Evolutionary conservation across 2,113 vertebrate species (phyloP).

Genomic region (Delphinapterus leucas): DNA sequence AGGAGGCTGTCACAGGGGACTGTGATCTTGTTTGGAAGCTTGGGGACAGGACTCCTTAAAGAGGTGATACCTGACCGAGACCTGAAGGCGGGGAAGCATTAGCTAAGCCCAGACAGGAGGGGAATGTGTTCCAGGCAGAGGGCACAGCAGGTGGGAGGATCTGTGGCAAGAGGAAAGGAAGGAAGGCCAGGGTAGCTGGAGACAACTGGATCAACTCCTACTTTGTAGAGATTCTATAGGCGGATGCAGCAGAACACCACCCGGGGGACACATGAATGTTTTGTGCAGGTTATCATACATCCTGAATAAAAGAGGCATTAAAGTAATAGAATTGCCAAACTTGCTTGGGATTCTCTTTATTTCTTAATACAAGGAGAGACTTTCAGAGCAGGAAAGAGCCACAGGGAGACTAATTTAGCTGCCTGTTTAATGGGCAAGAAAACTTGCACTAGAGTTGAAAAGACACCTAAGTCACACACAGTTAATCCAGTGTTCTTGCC

Average conservation of each 20-base stretch:
- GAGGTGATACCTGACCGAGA: neutral
- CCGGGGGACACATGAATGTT: neutral
- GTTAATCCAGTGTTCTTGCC: neutral
- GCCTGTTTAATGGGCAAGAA: neutral
- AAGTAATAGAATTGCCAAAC: neutral
- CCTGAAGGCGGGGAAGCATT: neutral
- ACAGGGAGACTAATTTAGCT: neutral
- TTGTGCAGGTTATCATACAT: neutral
- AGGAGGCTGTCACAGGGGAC: neutral
- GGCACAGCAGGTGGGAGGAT: neutral
- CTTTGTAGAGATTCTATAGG: neutral
- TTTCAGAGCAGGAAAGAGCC: neutral
- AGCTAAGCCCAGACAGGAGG: neutral
- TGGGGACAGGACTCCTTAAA: neutral
- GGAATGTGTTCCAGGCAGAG: neutral
- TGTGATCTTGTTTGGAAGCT: neutral
- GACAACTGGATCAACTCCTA: accelerated
- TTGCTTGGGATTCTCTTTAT: neutral
- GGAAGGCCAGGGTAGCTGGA: neutral
- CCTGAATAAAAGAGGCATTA: neutral
- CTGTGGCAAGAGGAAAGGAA: neutral
- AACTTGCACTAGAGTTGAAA: neutral
- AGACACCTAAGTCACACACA: neutral
- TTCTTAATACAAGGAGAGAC: neutral
- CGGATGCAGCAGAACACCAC: neutral